phyloP scores from a whole-genome alignment of 53 echinoderm and acorn worm genomes.

The Paracentrotus lividus region DNA sequence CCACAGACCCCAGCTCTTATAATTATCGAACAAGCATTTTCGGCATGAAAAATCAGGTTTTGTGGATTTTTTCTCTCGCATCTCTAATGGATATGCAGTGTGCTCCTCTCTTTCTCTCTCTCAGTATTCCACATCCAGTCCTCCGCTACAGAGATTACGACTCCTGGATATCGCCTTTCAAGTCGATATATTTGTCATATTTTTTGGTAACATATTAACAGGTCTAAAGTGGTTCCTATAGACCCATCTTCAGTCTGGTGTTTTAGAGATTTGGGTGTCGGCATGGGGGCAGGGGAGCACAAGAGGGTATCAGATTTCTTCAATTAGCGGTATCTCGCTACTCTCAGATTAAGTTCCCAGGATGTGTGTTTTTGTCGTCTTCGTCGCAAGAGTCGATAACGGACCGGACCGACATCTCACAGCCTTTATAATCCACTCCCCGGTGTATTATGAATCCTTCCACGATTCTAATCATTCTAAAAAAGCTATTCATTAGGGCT shows the following conservation, averaged over 20 bases:
- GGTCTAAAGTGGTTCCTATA: conserved; percentile 37
- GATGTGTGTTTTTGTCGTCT: conserved; percentile 51
- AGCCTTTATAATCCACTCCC: conserved; percentile 37
- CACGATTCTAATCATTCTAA: conserved; percentile 46
- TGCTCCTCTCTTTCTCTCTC: background rate
- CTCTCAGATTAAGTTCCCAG: conserved; percentile 31
- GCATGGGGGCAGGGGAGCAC: conserved; percentile 50
- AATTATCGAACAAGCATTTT: conserved; percentile 67
- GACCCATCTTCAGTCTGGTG: conserved; percentile 36
- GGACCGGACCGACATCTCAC: conserved; percentile 23
- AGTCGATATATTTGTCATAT: conserved; percentile 65
- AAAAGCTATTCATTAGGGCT: conserved; percentile 36
- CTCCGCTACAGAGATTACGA: conserved; percentile 48
- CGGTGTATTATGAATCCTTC: conserved; percentile 34
- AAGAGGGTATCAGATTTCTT: conserved; percentile 10
- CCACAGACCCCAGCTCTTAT: conserved; percentile 21
- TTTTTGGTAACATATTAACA: conserved; percentile 66
- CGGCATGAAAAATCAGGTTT: conserved; percentile 66
- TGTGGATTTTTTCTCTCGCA: conserved; percentile 61
- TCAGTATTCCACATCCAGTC: background rate
- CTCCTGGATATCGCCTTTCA: conserved; percentile 41
- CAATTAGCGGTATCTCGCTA: conserved; percentile 60
- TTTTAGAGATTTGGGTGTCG: conserved; percentile 46
- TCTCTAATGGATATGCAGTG: conserved; percentile 44
- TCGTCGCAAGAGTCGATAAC: conserved; percentile 50